Base-by-base conservation (phyloP, 2,113 vertebrate genomes). In the Xiphophorus hellerii region DNA sequence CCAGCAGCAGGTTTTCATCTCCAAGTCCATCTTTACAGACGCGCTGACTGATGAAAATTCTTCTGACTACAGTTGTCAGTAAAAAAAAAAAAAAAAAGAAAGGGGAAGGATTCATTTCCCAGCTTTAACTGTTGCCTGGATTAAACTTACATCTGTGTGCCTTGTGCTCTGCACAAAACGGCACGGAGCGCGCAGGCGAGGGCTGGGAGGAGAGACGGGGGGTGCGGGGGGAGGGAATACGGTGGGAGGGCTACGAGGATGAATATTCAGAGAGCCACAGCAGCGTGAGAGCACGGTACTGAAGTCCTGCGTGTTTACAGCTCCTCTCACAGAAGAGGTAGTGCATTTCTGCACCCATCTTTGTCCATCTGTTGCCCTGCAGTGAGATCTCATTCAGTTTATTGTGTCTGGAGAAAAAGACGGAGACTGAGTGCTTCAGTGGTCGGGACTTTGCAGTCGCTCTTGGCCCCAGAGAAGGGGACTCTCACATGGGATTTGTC, bases 111-210 rank as follows among this genome's bases (percentile, higher is more conserved):
- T 78, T 87, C 78, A 83, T 82, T 78, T 70, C 61, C 51, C 73
- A 30, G 86, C 80, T 75, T 81, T 83, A 77, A 74, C 86, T 29
- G 78, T 76, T 74, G 85, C 80, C 72, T 84, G 76, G 87, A 92
- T 94, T 92, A 87, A 93, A 94, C 83, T 91, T 92, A 88, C 92
- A 91, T 91, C 88, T 87, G 87, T 82, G 82, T 82, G 86, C 78
- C 85, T 87, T 80, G 82, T 82, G 78, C 88, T 79, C 71, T 80
- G 84, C 74, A 80, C 81, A 89, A 81, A 92, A 90, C 82, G 31
- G 70, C 80, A 82, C 74, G 1, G 80, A 76, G 87, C 80, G 74
- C 84, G 73, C 76, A 75, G 80, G 76, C 75, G 71, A 81, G 87
- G 75, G 78, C 86, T 69, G 67, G 82, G 76, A 79, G 79, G 76